A percentile compares a stretch with the other conserved stretches of the same genome.
Conservation (phyloP, 2,888 invertebrate genomes). For the Drosophila borealis region DNA sequence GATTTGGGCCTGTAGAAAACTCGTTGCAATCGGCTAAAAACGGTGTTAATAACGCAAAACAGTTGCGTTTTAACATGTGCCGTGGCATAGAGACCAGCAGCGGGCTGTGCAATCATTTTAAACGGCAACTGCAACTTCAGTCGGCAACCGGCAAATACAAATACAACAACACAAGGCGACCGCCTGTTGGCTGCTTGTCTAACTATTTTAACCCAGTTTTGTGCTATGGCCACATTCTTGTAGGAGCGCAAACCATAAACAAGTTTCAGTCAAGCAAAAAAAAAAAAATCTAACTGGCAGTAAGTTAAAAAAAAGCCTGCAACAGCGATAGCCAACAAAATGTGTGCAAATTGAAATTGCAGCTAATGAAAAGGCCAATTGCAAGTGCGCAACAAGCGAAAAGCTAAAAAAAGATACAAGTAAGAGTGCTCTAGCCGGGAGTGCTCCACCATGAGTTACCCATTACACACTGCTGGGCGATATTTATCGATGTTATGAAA, state of each 20-base stretch:
- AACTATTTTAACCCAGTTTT: slow-evolving; percentile 70
- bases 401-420: slow-evolving; percentile 5
- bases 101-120: slow-evolving; percentile 53
- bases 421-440: neutral
- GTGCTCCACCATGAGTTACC: neutral
- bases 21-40: slow-evolving; percentile 49
- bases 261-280: slow-evolving; percentile 68
- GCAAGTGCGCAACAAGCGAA: slow-evolving; percentile 58
- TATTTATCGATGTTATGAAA: no score
- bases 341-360: slow-evolving; percentile 73
- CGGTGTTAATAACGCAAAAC: slow-evolving; percentile 64
- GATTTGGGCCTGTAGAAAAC: slow-evolving; percentile 43
- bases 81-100: slow-evolving; percentile 27
- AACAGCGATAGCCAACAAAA: slow-evolving; percentile 31
- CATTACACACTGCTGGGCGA: neutral
- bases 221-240: slow-evolving; percentile 73
- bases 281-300: slow-evolving; percentile 46
- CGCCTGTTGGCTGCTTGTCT: slow-evolving; percentile 58
- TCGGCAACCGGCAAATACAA: slow-evolving; percentile 37
- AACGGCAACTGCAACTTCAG: slow-evolving; percentile 60
- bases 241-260: slow-evolving; percentile 75
- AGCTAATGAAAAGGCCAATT: slow-evolving; percentile 71
- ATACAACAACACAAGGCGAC: slow-evolving; percentile 27
- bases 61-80: slow-evolving; percentile 58
- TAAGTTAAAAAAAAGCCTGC: slow-evolving; percentile 48